Base-by-base conservation (phyloP, 2,113 vertebrate genomes). In the Myotis davidii region DNA sequence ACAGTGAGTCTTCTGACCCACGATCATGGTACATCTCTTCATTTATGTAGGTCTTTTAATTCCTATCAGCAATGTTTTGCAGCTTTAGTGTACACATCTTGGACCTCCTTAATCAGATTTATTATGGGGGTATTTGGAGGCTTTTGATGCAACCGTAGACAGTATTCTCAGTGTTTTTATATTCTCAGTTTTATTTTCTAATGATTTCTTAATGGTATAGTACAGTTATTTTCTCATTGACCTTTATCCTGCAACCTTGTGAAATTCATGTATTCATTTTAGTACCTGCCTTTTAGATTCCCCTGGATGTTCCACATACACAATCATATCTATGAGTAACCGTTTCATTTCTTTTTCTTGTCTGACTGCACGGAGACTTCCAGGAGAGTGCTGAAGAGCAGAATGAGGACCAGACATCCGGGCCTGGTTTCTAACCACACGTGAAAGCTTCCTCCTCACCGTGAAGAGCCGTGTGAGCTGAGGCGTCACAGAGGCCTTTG, bases 361-460 rank as follows among this genome's bases (percentile, higher is more conserved):
- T 34, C 42, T 56, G n/a, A 37, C 4, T 73, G 61, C 18, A 48
- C 56, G 20, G 11, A 6, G 48, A 83, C 20, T 11, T 37, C 37
- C 13, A 18, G 54, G 23, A 6, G 7, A 16, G 21, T 2, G 21
- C 14, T 34, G 50, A 61, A 54, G 56, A 61, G 21, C 16, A 3
- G 56, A 17, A 2, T 4, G 25, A 32, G 27, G 69, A 59, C 37
- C 52, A 56, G 29, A 50, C 25, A 21, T 0, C 37, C 0, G 5
- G 8, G n/a, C 70, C 56, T 16, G 13, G 23, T 21, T 29, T 23
- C 70, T 48, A 61, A 23, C 4, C 6, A 5, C 16, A 6, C 0
- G 11, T 1, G 42, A 61, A 42, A 2, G 29, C n/a, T 32, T 25
- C 11, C 0, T 25, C 5, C 34, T n/a, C n/a, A 3, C 25, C 5